Conservation (phyloP, 2,888 invertebrate genomes). For the Caenorhabditis sp. region DNA sequence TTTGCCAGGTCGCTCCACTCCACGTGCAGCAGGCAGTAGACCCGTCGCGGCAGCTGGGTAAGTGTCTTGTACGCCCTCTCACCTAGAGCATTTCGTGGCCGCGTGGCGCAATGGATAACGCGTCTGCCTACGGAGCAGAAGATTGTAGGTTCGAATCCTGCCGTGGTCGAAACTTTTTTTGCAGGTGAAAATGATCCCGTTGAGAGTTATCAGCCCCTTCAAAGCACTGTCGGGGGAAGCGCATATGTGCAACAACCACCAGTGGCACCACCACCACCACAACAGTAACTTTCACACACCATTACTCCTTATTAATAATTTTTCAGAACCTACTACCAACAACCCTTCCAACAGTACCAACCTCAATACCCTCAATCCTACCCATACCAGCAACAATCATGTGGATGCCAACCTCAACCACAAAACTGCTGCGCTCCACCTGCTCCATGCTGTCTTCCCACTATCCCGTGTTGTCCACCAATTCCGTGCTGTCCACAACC, state of each 20-base stretch:
- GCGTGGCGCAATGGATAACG: conserved; percentile 81
- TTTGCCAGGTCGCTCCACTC: conserved; percentile 24
- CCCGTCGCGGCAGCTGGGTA: conserved; percentile 22
- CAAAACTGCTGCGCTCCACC: conserved; percentile 54
- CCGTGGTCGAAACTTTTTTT: conserved; percentile 71
- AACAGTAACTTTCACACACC: conserved; percentile 34
- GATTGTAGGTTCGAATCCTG: conserved; percentile 84
- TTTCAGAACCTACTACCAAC: conserved; percentile 45
- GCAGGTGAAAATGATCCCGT: conserved; percentile 23
- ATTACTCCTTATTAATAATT: background rate
- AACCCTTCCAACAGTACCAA: conserved; percentile 62
- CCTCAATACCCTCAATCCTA: conserved; percentile 57
- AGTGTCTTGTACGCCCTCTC: conserved; percentile 8
- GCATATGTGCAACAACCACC: conserved; percentile 31
- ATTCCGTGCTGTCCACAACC: conserved; percentile 65
- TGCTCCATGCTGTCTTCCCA: conserved; percentile 53
- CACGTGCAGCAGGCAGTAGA: conserved; percentile 28
- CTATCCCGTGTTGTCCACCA: conserved; percentile 59
- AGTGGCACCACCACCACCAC: background rate
- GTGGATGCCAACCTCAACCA: conserved; percentile 54
- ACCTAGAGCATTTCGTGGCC: background rate
- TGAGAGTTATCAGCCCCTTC: conserved; percentile 28
- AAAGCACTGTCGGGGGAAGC: conserved; percentile 32
- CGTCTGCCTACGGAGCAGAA: conserved; percentile 84
- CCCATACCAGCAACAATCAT: conserved; percentile 32